Percentiles rank a stretch among this genome's conserved stretches.
These are phyloP conservation scores for Oryzaephilus surinamensis DNA, from an alignment of 1,140 invertebrate species.

Conservation along the genomic window DNA sequence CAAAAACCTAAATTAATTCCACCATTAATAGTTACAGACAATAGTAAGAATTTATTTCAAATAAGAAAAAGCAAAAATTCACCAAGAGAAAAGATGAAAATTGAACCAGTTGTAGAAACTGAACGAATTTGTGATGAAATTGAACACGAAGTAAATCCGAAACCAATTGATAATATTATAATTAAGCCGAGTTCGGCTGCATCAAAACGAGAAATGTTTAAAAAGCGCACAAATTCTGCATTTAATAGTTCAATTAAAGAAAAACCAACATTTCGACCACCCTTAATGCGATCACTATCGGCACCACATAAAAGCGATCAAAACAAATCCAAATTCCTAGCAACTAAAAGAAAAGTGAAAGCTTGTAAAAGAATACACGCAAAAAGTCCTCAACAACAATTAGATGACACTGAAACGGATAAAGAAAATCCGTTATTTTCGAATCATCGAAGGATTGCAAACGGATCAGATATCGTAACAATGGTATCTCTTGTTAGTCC, in stretches of 20 bases:
- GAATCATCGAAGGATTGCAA: conserved; percentile 4
- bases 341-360: conserved; percentile 27
- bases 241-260: conserved; percentile 22
- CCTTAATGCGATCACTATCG: conserved; percentile 27
- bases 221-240: conserved; percentile 32
- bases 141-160: no score
- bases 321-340: conserved; percentile 24
- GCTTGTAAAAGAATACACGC: conserved; percentile 8
- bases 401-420: conserved; percentile 1
- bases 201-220: conserved; percentile 27
- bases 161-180: conserved; percentile 14
- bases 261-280: conserved; percentile 16
- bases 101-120: conserved; percentile 25
- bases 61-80: conserved; percentile 23
- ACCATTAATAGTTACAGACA: conserved; percentile 8
- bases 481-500: conserved; percentile 47
- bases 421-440: conserved; percentile 17
- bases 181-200: conserved; percentile 27
- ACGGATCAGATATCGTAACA: conserved; percentile 42
- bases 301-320: conserved; percentile 20
- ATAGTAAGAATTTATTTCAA: conserved; percentile 24
- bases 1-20: conserved; percentile 7
- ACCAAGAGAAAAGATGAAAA: conserved; percentile 16
- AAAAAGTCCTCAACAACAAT: background rate
- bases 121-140: conserved; percentile 6